Base-by-base conservation (phyloP, 2,888 invertebrate genomes). In the Idaea straminata region DNA sequence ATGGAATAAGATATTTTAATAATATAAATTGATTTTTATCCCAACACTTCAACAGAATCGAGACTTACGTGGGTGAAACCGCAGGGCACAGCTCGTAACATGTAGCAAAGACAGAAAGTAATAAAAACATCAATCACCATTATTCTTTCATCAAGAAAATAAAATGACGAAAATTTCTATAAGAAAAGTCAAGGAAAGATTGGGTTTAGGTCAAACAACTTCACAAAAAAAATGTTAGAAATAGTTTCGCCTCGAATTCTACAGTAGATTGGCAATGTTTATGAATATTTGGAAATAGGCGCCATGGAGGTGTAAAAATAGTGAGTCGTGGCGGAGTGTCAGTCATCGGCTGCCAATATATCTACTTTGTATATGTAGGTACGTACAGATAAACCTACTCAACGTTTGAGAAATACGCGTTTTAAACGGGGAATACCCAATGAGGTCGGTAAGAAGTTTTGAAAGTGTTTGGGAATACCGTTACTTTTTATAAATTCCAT, bases 281-380 rank as follows among this genome's bases (percentile, higher is more conserved):
- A 68, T 68, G 68, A 68, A 68, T 62, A 73, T 68, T 68, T 63
- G 65, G 62, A 65, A 68, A 65, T 68, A 68, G 68, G 68, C 68
- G 68, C 66, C 66, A 81, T 79, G 80, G 74, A 74, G 61, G 74
- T 68, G 69, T 88, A 87, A 82, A 86, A 86, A 86, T 89, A 90
- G 86, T 71, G 57, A 47, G 47, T 47, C 47, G 47, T 13, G 47
- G 85, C 84, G 82, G 70, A 84, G 74, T 83, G 79, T 86, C 87
- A 74, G 82, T 90, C 88, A 83, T 77, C 89, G 77, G 74, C 34
- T 64, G 72, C 69, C 78, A 70, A 83, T 85, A 82, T 81, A 86
- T 10, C 47, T 86, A 86, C 84, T 84, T 83, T 74, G 72, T 61
- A 66, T 63, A 69, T 66, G 64, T n/a, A n/a, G n/a, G n/a, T 68